These are phyloP conservation scores for Gortyna flavago DNA, from an alignment of 2,888 invertebrate species.

Conservation along the genomic window DNA sequence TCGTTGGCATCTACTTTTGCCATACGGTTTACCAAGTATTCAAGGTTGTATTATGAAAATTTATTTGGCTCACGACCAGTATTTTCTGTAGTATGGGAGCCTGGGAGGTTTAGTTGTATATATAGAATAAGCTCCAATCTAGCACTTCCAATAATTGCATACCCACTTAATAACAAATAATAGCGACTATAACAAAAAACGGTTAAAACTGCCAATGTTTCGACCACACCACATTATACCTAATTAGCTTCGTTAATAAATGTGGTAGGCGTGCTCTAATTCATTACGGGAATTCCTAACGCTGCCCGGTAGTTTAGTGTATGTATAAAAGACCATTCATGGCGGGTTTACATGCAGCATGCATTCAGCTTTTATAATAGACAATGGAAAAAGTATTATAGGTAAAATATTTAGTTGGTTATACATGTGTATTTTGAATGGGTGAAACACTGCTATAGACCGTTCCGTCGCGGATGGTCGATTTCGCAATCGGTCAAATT, in stretches of 20 bases:
- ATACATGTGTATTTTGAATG: background rate
- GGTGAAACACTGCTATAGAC: background rate
- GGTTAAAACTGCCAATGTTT: constrained; percentile 3
- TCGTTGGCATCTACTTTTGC: constrained; percentile 3
- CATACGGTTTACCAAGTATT: constrained; percentile 25
- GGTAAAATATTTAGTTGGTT: constrained; percentile 16
- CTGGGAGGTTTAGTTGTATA: background rate
- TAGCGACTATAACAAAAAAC: background rate
- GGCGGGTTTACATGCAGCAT: constrained; percentile 8
- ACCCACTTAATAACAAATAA: background rate
- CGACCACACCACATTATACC: constrained; percentile 6
- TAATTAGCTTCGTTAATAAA: constrained; percentile 30
- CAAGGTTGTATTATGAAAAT: constrained; percentile 41
- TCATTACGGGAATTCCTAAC: constrained; percentile 25
- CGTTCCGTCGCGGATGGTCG: too few species aligned
- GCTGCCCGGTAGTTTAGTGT: constrained; percentile 15
- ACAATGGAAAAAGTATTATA: constrained; percentile 32
- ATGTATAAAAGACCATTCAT: constrained; percentile 19
- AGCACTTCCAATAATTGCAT: background rate
- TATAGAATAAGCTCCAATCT: background rate
- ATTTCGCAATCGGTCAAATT: too few species aligned
- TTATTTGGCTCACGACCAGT: constrained; percentile 27
- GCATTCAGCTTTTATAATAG: constrained; percentile 12
- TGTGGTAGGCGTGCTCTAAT: constrained; percentile 2
- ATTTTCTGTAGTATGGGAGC: background rate